Conservation (phyloP, 92 coral and sea anemone genomes). For the Siderastrea siderea region DNA sequence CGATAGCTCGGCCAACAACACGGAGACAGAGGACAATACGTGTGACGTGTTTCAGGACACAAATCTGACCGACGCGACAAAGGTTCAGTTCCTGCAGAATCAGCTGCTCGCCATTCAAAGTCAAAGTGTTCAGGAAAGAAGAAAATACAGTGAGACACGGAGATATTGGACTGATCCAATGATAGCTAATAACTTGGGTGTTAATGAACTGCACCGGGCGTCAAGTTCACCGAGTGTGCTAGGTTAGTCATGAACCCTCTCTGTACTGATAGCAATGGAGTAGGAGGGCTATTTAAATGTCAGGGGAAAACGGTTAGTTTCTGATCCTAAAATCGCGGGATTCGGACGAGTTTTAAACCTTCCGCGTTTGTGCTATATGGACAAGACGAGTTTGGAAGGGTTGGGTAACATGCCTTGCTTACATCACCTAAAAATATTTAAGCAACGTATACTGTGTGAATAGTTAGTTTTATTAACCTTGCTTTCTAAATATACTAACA, state of each 20-base stretch:
- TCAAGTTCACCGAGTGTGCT: slow-evolving; percentile 86
- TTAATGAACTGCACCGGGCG: slow-evolving; percentile 68
- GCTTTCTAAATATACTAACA: too few species aligned
- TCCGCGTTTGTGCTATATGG: too few species aligned
- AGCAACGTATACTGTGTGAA: too few species aligned
- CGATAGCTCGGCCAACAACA: slow-evolving; percentile 54
- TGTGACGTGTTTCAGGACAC: slow-evolving; percentile 33
- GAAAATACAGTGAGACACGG: slow-evolving; percentile 80
- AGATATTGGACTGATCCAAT: slow-evolving; percentile 85
- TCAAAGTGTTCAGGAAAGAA: slow-evolving; percentile 74
- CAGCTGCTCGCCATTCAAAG: slow-evolving; percentile 74
- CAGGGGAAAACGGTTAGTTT: too few species aligned
- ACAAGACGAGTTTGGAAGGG: too few species aligned
- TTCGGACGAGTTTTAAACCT: too few species aligned
- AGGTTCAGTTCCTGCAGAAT: slow-evolving; percentile 74
- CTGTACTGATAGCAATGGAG: neutral
- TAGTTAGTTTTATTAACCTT: too few species aligned
- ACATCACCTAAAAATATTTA: too few species aligned
- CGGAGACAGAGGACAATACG: slow-evolving; percentile 17
- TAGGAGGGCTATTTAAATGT: too few species aligned
- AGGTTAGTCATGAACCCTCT: slow-evolving; percentile 53
- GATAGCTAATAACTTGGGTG: slow-evolving; percentile 41
- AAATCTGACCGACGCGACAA: slow-evolving; percentile 84
- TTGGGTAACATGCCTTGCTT: neutral
- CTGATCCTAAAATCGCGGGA: too few species aligned